Evolutionary conservation across 2,888 invertebrate genomes (phyloP).

Genomic region (Caenorhabditis zanzibari): DNA sequence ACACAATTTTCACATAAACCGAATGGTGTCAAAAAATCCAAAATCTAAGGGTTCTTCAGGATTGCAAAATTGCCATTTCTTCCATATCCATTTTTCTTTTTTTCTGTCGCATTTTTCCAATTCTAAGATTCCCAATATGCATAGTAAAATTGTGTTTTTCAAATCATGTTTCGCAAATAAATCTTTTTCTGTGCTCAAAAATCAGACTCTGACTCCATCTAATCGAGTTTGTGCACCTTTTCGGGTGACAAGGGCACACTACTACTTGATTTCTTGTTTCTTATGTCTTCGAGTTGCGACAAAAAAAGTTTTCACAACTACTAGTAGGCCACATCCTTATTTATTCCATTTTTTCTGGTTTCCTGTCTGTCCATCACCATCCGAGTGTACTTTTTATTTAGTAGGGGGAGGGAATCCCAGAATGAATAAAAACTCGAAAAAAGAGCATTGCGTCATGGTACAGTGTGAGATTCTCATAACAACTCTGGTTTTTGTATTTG

Average conservation of each 20-base stretch:
- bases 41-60: conserved; percentile 38
- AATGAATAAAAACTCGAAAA: not conserved
- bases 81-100: conserved; percentile 3
- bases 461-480: not conserved
- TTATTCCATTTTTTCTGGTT: conserved; percentile 39
- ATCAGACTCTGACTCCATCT: conserved; percentile 34
- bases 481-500: not conserved
- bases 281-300: not conserved
- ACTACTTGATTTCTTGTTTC: conserved; percentile 42
- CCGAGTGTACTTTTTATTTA: conserved; percentile 24
- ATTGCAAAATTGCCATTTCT: conserved; percentile 11
- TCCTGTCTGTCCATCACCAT: conserved; percentile 38
- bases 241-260: conserved; percentile 23
- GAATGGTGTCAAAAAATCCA: conserved; percentile 38
- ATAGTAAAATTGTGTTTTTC: conserved; percentile 2
- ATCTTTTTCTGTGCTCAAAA: conserved; percentile 15
- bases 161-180: not conserved
- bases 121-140: conserved; percentile 4
- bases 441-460: not conserved
- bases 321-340: conserved; percentile 29
- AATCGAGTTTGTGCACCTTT: conserved; percentile 61
- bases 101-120: not conserved
- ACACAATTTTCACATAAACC: conserved; percentile 37
- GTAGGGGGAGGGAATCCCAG: not conserved
- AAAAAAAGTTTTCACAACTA: not conserved